A percentile compares a stretch with the other conserved stretches of the same genome.
Evolutionary conservation across 2,113 vertebrate species (phyloP).

Genomic region (Larimichthys crocea): DNA sequence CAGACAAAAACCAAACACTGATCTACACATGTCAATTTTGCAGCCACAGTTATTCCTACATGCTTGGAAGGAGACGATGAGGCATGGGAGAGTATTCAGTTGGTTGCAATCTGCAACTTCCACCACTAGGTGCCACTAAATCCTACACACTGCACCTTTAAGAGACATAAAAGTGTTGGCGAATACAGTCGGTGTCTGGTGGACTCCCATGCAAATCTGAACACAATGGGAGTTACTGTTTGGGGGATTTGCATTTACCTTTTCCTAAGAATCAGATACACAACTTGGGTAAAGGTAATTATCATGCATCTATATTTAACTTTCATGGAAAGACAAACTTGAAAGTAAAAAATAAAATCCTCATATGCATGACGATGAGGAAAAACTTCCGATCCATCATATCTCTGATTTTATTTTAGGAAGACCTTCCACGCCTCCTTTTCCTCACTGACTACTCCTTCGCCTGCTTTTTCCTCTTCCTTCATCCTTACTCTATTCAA

Average conservation of each 20-base stretch:
- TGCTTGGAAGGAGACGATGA: too few relatives aligned
- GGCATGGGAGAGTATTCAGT: too few relatives aligned
- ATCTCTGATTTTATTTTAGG: slow-evolving; percentile 34
- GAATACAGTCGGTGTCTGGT: slow-evolving; percentile 7
- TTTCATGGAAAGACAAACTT: background rate
- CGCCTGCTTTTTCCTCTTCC: slow-evolving; percentile 49
- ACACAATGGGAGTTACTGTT: slow-evolving; percentile 39
- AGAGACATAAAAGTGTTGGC: slow-evolving; percentile 2
- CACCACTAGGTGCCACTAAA: too few relatives aligned
- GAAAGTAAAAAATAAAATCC: background rate
- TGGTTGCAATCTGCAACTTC: too few relatives aligned
- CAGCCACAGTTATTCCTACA: too few relatives aligned
- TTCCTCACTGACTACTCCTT: slow-evolving; percentile 59
- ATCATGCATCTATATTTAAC: background rate
- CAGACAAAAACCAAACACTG: too few relatives aligned
- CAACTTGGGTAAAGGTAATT: slow-evolving; percentile 1
- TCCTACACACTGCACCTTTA: too few relatives aligned
- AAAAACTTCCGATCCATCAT: background rate
- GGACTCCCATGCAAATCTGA: slow-evolving; percentile 69
- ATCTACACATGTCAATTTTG: too few relatives aligned
- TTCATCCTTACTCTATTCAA: slow-evolving; percentile 76
- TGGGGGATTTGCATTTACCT: slow-evolving; percentile 69
- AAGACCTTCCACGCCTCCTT: slow-evolving; percentile 49
- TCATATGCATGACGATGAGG: background rate
- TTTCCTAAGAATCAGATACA: background rate